A percentile compares a stretch with the other conserved stretches of the same genome.
Evolutionary conservation across 2,113 vertebrate species (phyloP).

Genomic region (Callipepla squamata): DNA sequence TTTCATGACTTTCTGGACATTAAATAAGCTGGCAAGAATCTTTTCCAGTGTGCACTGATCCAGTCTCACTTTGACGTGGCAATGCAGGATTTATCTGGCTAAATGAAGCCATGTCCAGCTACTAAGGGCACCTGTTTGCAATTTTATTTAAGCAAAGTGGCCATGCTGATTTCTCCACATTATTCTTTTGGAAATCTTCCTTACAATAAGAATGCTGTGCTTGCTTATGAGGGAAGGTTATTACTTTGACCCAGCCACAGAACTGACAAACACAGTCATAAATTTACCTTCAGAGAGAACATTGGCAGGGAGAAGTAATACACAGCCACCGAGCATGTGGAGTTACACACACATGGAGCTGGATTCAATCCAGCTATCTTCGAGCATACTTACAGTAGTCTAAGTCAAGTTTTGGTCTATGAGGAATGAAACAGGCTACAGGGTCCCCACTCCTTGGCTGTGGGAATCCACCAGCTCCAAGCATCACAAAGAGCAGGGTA

Average conservation of each 20-base stretch:
- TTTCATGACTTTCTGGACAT: neutral
- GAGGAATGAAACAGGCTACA: neutral
- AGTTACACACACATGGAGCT: neutral
- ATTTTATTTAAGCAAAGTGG: neutral
- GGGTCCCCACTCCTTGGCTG: fast-evolving
- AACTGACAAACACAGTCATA: neutral
- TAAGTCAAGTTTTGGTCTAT: neutral
- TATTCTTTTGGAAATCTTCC: neutral
- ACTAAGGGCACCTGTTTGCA: neutral
- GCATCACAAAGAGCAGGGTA: neutral
- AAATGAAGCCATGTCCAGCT: neutral
- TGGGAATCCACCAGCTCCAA: fast-evolving
- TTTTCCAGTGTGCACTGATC: neutral
- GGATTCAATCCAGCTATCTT: neutral
- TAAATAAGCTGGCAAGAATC: neutral
- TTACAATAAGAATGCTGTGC: neutral
- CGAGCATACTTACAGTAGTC: neutral
- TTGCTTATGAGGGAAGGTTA: neutral
- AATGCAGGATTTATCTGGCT: neutral
- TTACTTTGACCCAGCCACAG: neutral
- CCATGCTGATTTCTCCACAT: neutral
- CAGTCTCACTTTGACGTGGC: neutral
- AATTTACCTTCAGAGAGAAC: neutral
- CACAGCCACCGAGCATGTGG: neutral
- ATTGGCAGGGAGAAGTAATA: neutral